A percentile compares a stretch with the other conserved stretches of the same genome.
These are phyloP conservation scores for Paracyprichromis sp. DNA, from an alignment of 2,113 vertebrate species.

Conservation along the genomic window DNA sequence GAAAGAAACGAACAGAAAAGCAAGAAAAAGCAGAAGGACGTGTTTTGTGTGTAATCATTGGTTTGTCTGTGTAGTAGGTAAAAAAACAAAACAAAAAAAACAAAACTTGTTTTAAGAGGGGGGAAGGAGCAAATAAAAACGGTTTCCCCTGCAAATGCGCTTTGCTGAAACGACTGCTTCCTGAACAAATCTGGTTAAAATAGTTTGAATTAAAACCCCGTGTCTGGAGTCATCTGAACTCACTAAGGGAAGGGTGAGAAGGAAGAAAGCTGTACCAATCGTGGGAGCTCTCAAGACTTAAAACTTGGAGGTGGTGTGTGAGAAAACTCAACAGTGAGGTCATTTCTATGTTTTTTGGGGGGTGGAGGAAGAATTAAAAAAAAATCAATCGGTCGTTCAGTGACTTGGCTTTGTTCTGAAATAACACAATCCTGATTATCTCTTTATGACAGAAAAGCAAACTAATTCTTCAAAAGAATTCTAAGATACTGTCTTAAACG, in stretches of 20 bases:
- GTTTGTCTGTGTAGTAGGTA: not conserved
- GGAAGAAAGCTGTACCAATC: not conserved
- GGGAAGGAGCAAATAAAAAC: not conserved
- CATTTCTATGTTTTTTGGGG: not conserved
- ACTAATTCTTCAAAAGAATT: not conserved
- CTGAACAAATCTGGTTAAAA: not conserved
- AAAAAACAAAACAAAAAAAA: not conserved
- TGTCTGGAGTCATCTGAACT: constrained; percentile 7
- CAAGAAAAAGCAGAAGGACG: not conserved
- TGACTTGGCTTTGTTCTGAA: not conserved
- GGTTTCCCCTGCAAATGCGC: not conserved
- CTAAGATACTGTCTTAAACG: not conserved
- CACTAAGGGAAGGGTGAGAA: not conserved
- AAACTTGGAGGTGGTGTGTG: not conserved
- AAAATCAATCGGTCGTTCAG: not conserved
- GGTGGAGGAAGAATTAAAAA: not conserved
- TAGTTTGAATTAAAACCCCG: not conserved
- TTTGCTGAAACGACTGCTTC: not conserved
- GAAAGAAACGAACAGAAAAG: not conserved
- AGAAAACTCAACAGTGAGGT: not conserved
- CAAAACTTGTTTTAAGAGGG: not conserved
- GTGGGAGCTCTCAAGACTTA: not conserved
- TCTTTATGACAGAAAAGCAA: not conserved
- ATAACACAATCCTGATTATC: not conserved
- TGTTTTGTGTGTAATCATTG: not conserved